These are phyloP conservation scores for Branchipolynoe longqiensis DNA, from an alignment of 2,888 invertebrate genomes.

Conservation along the genomic window DNA sequence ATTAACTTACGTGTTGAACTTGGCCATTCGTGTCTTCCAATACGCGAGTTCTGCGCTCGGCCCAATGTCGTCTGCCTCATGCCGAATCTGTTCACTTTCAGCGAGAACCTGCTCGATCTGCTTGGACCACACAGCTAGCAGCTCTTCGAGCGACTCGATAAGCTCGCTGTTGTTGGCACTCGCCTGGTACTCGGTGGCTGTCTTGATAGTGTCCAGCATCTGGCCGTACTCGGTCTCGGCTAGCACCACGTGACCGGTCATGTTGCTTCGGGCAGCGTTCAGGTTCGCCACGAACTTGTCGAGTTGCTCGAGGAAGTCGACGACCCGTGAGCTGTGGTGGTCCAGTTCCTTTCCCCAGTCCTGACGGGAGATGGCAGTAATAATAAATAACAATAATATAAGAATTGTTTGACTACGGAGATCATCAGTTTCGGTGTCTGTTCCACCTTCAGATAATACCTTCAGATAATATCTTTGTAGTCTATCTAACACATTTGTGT, in stretches of 20 bases:
- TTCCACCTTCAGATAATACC: no score
- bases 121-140: constrained; percentile 81
- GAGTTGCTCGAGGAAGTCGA: constrained; percentile 81
- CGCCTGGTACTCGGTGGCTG: constrained; percentile 80
- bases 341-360: constrained; percentile 78
- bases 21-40: constrained; percentile 95
- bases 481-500: no score
- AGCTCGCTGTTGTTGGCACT: constrained; percentile 80
- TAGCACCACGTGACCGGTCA: constrained; percentile 81
- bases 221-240: constrained; percentile 78
- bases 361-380: constrained; percentile 71
- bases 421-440: no score
- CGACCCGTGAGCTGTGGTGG: constrained; percentile 71
- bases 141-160: constrained; percentile 80
- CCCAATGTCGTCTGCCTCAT: constrained; percentile 82
- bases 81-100: constrained; percentile 82
- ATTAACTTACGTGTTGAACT: constrained; percentile 88
- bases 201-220: constrained; percentile 77
- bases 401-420: no score
- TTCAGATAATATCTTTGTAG: no score
- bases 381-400: background rate
- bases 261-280: constrained; percentile 78
- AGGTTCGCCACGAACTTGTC: constrained; percentile 80
- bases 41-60: constrained; percentile 88
- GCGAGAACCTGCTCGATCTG: constrained; percentile 82